phyloP scores from a whole-genome alignment of 2,888 invertebrate genomes.

The Eupithecia subfuscata region DNA sequence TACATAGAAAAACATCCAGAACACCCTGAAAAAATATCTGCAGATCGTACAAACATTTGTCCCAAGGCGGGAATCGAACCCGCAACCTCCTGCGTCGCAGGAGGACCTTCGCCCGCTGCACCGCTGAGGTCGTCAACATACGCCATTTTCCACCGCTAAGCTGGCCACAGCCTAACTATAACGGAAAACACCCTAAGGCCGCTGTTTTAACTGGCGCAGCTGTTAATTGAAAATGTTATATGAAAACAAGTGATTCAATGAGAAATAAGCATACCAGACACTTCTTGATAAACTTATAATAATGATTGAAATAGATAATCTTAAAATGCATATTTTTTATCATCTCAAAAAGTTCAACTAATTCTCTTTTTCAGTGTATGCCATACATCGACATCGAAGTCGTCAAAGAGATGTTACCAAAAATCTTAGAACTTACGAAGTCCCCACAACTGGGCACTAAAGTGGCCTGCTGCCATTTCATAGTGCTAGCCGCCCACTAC shows the following conservation, averaged over 20 bases:
- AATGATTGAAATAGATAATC: background rate
- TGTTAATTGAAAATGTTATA: no score
- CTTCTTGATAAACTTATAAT: no score
- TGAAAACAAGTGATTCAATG: no score
- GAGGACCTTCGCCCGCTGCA: no score
- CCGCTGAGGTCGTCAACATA: no score
- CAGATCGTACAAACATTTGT: no score
- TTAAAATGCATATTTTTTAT: background rate
- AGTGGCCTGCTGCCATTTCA: constrained; percentile 91
- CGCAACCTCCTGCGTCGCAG: no score
- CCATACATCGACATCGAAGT: constrained; percentile 90
- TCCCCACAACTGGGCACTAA: constrained; percentile 93
- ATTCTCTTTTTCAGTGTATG: constrained; percentile 75
- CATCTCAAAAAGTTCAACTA: background rate
- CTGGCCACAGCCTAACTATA: background rate
- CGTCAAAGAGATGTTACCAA: constrained; percentile 91
- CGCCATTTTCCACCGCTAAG: background rate
- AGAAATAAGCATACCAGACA: no score
- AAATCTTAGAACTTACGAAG: constrained; percentile 91
- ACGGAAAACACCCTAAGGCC: background rate
- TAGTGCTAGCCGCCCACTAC: constrained; percentile 86
- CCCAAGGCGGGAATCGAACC: no score
- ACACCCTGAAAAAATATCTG: no score
- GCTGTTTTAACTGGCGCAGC: no score
- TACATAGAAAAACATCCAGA: no score